Evolutionary conservation across 2,113 vertebrate genomes (phyloP).

Genomic region (Mormyrus lacerda): DNA sequence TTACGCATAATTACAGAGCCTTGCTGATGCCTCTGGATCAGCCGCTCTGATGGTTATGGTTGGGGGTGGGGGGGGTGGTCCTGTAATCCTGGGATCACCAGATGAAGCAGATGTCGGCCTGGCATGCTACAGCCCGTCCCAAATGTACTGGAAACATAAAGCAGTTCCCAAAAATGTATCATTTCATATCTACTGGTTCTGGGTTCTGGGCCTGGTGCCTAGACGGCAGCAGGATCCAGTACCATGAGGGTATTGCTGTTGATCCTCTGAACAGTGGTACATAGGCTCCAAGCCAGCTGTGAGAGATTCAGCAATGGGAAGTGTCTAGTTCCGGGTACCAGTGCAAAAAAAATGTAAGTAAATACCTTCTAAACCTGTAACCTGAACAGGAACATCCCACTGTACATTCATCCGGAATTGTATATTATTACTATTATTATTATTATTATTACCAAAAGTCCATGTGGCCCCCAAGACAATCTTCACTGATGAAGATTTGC

Average conservation of each 20-base stretch:
- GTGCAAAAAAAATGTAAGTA: not conserved
- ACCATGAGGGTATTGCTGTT: not conserved
- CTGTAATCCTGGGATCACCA: slow-evolving; percentile 37
- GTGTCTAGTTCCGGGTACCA: not conserved
- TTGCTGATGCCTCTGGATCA: slow-evolving; percentile 15
- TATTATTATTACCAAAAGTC: not conserved
- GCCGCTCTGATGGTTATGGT: slow-evolving; percentile 33
- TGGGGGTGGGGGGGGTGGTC: not conserved
- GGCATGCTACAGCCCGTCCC: not conserved
- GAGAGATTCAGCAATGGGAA: not conserved
- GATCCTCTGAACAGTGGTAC: not conserved
- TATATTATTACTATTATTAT: not conserved
- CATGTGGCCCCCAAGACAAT: not conserved
- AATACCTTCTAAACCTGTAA: not conserved
- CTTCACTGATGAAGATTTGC: not conserved
- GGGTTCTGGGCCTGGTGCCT: not conserved
- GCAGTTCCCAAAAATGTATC: not conserved
- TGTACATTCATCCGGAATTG: not conserved
- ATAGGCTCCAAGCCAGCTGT: not conserved
- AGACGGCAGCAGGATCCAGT: not conserved
- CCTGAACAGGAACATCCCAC: not conserved
- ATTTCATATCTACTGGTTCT: not conserved
- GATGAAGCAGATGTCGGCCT: slow-evolving; percentile 43
- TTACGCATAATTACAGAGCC: slow-evolving; percentile 53
- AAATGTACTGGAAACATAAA: not conserved